These are phyloP conservation scores for Campoletis raptor DNA, from an alignment of 2,888 invertebrate genomes.

Conservation along the genomic window DNA sequence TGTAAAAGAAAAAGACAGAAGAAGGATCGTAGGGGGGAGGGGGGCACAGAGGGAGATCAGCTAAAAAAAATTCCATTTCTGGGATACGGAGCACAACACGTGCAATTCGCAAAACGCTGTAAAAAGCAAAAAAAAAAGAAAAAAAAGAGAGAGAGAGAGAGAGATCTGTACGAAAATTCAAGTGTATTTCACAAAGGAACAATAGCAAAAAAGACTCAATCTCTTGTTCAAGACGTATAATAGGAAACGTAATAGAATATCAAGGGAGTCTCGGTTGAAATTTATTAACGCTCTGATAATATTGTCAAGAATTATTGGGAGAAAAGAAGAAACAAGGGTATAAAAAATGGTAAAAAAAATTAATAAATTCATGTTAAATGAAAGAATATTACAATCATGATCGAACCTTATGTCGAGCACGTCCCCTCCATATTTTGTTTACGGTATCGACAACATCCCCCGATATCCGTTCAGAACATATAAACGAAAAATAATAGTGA, in stretches of 20 bases:
- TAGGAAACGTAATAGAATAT: slow-evolving; percentile 11
- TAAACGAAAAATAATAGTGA: background rate
- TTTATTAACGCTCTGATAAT: slow-evolving; percentile 52
- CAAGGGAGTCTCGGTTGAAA: slow-evolving; percentile 44
- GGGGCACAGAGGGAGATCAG: slow-evolving; percentile 7
- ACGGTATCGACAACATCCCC: background rate
- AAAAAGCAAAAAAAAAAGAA: background rate
- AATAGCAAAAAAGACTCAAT: background rate
- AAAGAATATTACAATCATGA: background rate
- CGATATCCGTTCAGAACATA: background rate
- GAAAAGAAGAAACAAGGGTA: background rate
- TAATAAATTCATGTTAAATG: background rate
- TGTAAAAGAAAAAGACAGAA: slow-evolving; percentile 32
- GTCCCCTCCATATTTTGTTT: background rate
- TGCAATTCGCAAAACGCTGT: slow-evolving; percentile 12
- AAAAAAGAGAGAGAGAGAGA: background rate
- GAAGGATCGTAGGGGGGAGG: background rate
- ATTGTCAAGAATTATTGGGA: slow-evolving; percentile 3
- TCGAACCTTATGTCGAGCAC: background rate
- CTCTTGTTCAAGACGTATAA: background rate
- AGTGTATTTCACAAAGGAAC: slow-evolving; percentile 46
- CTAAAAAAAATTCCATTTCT: slow-evolving; percentile 40
- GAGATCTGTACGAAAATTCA: slow-evolving; percentile 21
- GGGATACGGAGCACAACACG: slow-evolving; percentile 3
- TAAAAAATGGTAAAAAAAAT: background rate